Conservation (phyloP, 2,888 invertebrate species). For the Hemicrepidius hirtus region DNA sequence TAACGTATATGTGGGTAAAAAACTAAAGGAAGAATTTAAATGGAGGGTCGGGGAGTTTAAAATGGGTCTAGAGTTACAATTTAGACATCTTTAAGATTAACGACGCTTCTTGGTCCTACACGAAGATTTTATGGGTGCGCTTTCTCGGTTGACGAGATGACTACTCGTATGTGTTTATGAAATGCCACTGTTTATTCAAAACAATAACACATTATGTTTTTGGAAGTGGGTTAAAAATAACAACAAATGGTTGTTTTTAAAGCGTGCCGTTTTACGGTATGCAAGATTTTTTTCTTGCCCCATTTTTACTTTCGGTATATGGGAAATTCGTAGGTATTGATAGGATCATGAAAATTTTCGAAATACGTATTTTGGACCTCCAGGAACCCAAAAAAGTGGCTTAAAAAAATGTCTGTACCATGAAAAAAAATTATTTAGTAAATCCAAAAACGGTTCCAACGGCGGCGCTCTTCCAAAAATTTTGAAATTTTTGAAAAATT, state of each 20-base stretch:
- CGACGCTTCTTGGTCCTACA: slow-evolving; percentile 59
- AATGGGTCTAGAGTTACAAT: slow-evolving; percentile 64
- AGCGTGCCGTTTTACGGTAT: background rate
- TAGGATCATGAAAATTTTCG: too few species aligned
- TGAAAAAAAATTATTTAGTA: too few species aligned
- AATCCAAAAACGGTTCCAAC: too few species aligned
- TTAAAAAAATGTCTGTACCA: too few species aligned
- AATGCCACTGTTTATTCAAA: slow-evolving; percentile 49
- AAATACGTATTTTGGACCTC: too few species aligned
- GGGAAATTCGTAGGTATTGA: too few species aligned
- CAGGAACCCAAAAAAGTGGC: too few species aligned
- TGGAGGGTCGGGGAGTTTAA: slow-evolving; percentile 58
- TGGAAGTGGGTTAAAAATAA: slow-evolving; percentile 30
- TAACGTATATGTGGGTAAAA: slow-evolving; percentile 23
- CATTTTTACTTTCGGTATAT: too few species aligned
- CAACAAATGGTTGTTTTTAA: slow-evolving; percentile 25
- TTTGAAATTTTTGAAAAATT: too few species aligned
- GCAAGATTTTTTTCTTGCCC: too few species aligned
- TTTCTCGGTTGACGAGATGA: slow-evolving; percentile 20
- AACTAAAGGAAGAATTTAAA: slow-evolving; percentile 54
- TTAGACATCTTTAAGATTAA: slow-evolving; percentile 65
- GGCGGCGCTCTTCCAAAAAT: too few species aligned
- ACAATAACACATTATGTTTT: slow-evolving; percentile 52
- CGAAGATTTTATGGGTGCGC: slow-evolving; percentile 61
- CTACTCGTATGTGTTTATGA: slow-evolving; percentile 53